Conservation (phyloP, 2,113 vertebrate genomes). For the Pangasianodon gigas region DNA sequence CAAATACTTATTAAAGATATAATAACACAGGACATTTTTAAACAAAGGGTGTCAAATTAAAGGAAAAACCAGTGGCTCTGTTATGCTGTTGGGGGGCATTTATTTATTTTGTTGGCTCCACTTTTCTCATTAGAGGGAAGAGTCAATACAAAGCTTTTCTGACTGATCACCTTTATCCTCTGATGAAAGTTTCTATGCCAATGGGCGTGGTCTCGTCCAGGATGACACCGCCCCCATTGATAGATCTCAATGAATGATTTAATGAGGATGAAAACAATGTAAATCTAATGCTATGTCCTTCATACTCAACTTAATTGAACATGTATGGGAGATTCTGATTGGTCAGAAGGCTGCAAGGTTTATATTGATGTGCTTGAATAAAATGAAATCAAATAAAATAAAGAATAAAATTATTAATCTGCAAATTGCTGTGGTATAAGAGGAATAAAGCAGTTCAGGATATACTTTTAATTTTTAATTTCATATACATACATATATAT, state of each 20-base stretch:
- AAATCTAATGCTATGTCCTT: not conserved
- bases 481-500: not conserved
- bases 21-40: not conserved
- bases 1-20: not conserved
- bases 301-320: not conserved
- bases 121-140: not conserved
- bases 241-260: not conserved
- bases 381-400: no score
- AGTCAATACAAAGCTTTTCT: not conserved
- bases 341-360: not conserved
- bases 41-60: not conserved
- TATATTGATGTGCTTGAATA: no score
- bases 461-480: not conserved
- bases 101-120: not conserved
- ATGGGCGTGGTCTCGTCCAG: not conserved
- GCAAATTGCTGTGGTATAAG: not conserved
- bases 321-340: not conserved
- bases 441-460: not conserved
- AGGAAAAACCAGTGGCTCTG: not conserved
- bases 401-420: not conserved
- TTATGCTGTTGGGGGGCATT: not conserved
- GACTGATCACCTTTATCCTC: not conserved
- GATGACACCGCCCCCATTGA: not conserved
- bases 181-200: not conserved
- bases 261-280: not conserved